Evolutionary conservation across 2,113 vertebrate species (phyloP), one percentile per base, ranked within the genome.

Genomic region (Corapipo altera): DNA sequence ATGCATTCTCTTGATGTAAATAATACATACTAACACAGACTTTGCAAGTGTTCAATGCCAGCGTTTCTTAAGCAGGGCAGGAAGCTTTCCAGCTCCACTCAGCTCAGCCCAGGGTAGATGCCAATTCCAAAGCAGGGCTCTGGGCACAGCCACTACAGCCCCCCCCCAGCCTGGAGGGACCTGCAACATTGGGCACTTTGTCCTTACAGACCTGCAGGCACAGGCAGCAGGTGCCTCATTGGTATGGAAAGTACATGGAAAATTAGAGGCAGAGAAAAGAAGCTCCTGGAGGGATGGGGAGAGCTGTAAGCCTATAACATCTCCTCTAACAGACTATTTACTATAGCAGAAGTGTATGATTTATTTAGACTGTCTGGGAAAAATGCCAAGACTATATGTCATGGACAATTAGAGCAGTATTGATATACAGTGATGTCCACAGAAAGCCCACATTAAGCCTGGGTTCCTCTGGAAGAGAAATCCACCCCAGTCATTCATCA

Each of bases 361-460:
- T 97, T 96, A 95, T 89, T 96, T 95, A 96, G 97, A 94, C 97
- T 61, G 74, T 75, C 98, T 85, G 97, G 97, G 97, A 96, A 94
- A 84, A 85, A 16, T 0, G 97, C 98, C 98, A 97, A 80, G 96
- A 64, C 97, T 96, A 87, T 95, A 97, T 97, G 98, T 98, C 97
- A 97, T 33, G 95, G 97, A 87, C 97, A 95, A 97, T 98, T 95
- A 97, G 89, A 96, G 95, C 72, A 48, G 64, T n/a, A 67, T 95
- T 94, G 91, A 97, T 95, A 93, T 96, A 95, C 93, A 92, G 96
- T 52, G 81, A 90, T 76, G 64, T 75, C 97, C 76, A 67, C 83
- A 58, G 67, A 91, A 95, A 95, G 94, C 93, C 92, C 64, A 72
- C 69, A 84, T 93, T 96, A 95, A 96, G 91, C 95, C 91, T 46